Percentiles rank a stretch among this genome's conserved stretches.
Evolutionary conservation across 2,888 invertebrate genomes (phyloP).

Genomic region (Mantis religiosa): DNA sequence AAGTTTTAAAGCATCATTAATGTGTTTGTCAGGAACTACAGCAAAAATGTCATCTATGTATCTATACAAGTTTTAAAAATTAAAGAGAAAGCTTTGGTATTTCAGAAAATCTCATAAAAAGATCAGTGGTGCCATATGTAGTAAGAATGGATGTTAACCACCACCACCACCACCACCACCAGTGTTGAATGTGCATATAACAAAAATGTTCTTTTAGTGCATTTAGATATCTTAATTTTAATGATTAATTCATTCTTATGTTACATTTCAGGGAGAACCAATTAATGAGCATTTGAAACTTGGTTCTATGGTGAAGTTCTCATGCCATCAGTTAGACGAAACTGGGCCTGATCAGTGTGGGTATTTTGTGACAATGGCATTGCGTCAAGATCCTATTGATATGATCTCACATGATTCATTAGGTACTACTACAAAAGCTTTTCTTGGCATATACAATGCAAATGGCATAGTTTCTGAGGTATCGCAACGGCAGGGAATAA

Average conservation of each 20-base stretch:
- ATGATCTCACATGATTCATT: background rate
- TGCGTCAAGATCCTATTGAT: slow-evolving; percentile 20
- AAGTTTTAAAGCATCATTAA: no score
- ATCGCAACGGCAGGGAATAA: background rate
- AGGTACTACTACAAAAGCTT: background rate
- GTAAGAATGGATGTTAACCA: no score
- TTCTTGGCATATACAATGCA: background rate
- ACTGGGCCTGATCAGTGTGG: slow-evolving; percentile 18
- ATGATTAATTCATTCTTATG: background rate
- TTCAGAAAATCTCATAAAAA: no score
- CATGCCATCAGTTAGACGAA: slow-evolving; percentile 34
- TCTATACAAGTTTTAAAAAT: no score
- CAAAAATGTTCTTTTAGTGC: background rate
- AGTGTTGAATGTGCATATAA: background rate
- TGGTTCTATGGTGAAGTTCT: slow-evolving; percentile 34
- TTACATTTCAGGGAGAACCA: background rate
- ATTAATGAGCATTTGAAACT: background rate
- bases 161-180: no score
- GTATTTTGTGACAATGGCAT: slow-evolving; percentile 35
- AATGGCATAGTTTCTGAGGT: background rate
- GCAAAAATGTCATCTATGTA: no score
- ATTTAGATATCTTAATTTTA: no score
- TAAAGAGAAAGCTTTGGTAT: no score
- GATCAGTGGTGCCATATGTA: no score
- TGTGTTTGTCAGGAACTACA: no score